These are phyloP conservation scores for Acrobasis suavella DNA, from an alignment of 2,888 invertebrate genomes.

Conservation along the genomic window DNA sequence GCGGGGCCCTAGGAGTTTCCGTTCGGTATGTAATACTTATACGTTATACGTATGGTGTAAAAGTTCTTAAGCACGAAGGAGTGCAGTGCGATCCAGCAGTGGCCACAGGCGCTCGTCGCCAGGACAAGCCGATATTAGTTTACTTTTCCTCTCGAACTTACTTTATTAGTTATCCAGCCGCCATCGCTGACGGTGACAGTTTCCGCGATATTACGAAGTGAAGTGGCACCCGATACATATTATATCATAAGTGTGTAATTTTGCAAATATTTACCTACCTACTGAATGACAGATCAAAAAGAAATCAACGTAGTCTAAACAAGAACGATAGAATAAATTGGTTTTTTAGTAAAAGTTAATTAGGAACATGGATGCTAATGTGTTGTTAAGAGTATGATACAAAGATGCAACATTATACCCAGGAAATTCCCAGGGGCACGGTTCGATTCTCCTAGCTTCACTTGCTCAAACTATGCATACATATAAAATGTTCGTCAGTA, in stretches of 20 bases:
- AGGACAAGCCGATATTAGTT: conserved; percentile 80
- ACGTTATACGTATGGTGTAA: conserved; percentile 4
- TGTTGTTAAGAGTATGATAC: conserved; percentile 49
- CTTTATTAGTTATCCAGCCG: conserved; percentile 78
- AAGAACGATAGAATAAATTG: too few species aligned
- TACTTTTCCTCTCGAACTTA: conserved; percentile 82
- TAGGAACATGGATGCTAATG: conserved; percentile 60
- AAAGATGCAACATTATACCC: conserved; percentile 42
- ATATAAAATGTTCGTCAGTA: too few species aligned
- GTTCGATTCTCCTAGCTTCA: conserved; percentile 33
- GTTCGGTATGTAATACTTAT: too few species aligned
- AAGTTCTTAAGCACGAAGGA: conserved; percentile 26
- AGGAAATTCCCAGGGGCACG: conserved; percentile 40
- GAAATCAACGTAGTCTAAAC: too few species aligned
- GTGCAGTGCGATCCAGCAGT: conserved; percentile 37
- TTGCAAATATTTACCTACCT: too few species aligned
- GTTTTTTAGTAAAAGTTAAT: too few species aligned
- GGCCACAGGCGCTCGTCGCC: conserved; percentile 55
- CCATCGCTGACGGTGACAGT: conserved; percentile 70
- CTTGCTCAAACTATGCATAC: conserved; percentile 32
- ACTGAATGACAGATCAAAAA: too few species aligned
- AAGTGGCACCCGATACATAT: conserved; percentile 46
- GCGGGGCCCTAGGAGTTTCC: too few species aligned
- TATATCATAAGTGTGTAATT: conserved; percentile 20
- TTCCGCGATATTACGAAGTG: conserved; percentile 74